Base-by-base conservation (phyloP, 2,888 invertebrate genomes). In the Macaria notata region DNA sequence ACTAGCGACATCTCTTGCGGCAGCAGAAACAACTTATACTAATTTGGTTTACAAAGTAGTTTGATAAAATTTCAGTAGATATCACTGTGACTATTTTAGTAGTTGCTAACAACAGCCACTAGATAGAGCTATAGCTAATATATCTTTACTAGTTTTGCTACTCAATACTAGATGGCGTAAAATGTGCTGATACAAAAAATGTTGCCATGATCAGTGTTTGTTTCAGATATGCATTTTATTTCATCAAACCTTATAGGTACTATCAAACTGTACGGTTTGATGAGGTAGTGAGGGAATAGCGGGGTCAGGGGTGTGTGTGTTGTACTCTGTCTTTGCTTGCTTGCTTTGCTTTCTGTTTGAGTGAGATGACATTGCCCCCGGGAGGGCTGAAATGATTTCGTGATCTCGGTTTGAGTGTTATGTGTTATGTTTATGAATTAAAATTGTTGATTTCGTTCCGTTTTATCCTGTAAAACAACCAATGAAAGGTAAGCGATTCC, bases 351-450 rank as follows among this genome's bases (percentile, higher is more conserved):
- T 36, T 4, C 7, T 36, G 5, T 36, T 36, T 36, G 33, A 7
- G 33, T 41, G 41, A 19, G n/a, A n/a, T 41, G 41, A 41, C 41
- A 41, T 41, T 41, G 49, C 49, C 52, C 39, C 5, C 19, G 49
- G 30, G 46, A 29, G 9, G 30, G 9, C 9, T 30, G 44, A 44
- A 19, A 4, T 31, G 59, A 63, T 65, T 64, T 62, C 61, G 62
- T 69, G 65, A 66, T 64, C 66, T 68, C 69, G 38, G 71, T 63
- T 65, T 73, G 73, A 69, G 74, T 80, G 76, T 9, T 77, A 71
- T 72, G 79, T 84, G 83, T 79, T 80, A 78, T 80, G 76, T 82
- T 83, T 79, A 79, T 80, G 66, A 79, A 76, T 76, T 75, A 75
- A 78, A 75, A 71, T 68, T 66, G 56, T 67, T 69, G 66, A 60